Base-by-base conservation (phyloP, 2,113 vertebrate species). In the Regulus satrapa region DNA sequence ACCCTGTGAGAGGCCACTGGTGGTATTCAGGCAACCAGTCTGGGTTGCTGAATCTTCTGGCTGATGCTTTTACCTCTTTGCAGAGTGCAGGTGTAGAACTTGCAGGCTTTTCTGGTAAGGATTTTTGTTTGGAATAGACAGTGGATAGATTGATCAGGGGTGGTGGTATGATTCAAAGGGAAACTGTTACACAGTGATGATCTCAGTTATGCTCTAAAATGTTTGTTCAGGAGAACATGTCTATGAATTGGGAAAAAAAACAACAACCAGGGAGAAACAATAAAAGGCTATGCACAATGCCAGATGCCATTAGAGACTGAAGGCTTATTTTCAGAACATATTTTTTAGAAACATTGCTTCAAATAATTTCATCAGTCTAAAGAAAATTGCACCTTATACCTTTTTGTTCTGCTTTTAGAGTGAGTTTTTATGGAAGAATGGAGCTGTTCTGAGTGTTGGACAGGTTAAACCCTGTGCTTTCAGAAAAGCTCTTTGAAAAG, bases 1-100 rank as follows among this genome's bases (percentile, higher is more conserved):
- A 2, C 26, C 14, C 4, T 0, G 0, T 11, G 17, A 9, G 24
- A 62, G 14, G 38, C 29, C 58, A 29, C 10, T 1, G 8, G 20
- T 18, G 20, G 31, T 41, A 25, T 58, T 36, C 43, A 18, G 63
- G 10, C 40, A 61, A 5, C 34, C 25, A 10, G 36, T 6, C 7
- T 0, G 6, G 55, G 15, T 10, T 71, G 41, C 51, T 13, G 55
- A 14, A 9, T 24, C 34, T 46, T 58, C n/a, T 2, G 8, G 29
- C 6, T 16, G 8, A 2, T 6, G 28, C 21, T 46, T 46, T 41
- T 34, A 23, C 34, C 8, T 63, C 55, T 83, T 52, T 19, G 38
- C 32, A 62, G 34, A 12, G 10, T 49, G 21, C 6, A 25, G 36
- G 9, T 1, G 0, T 10, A 21, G 43, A 18, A 20, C 20, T 32